Evolutionary conservation across 2,113 vertebrate species (phyloP).

Genomic region (Nesogale talazaci): DNA sequence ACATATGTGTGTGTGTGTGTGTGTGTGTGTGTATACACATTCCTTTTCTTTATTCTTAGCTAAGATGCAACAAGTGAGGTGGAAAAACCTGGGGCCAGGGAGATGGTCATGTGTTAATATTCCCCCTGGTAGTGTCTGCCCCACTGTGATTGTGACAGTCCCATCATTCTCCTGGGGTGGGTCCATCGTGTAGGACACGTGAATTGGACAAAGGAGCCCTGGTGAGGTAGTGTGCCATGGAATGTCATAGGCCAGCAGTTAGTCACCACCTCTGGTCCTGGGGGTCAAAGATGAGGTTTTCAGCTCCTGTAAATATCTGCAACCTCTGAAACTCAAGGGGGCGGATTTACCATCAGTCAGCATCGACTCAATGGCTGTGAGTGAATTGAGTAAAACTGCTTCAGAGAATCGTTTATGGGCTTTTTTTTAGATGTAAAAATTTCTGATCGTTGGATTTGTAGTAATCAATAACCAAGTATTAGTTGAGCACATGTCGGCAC

Average conservation of each 20-base stretch:
- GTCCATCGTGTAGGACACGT: background rate
- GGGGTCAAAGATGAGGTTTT: too few species aligned
- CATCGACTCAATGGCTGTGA: too few species aligned
- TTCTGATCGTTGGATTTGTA: background rate
- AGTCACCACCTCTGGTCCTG: too few species aligned
- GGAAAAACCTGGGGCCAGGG: background rate
- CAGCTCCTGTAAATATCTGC: too few species aligned
- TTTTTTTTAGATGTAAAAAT: conserved; percentile 12
- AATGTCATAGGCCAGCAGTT: too few species aligned
- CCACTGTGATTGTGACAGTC: background rate
- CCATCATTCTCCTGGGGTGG: background rate
- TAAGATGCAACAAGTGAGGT: background rate
- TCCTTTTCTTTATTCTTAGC: conserved; percentile 14
- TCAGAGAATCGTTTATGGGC: background rate
- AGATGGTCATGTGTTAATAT: background rate
- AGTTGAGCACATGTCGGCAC: background rate
- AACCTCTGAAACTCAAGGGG: too few species aligned
- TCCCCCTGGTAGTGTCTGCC: background rate
- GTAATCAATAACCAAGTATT: background rate
- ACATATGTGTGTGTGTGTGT: too few species aligned
- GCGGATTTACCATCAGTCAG: too few species aligned
- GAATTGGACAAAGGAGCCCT: background rate
- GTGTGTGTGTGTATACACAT: background rate
- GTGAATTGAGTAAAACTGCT: background rate
- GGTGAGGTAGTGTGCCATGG: too few species aligned